phyloP scores from a whole-genome alignment of 2,888 invertebrate species.

The Phytoseiulus persimilis region DNA sequence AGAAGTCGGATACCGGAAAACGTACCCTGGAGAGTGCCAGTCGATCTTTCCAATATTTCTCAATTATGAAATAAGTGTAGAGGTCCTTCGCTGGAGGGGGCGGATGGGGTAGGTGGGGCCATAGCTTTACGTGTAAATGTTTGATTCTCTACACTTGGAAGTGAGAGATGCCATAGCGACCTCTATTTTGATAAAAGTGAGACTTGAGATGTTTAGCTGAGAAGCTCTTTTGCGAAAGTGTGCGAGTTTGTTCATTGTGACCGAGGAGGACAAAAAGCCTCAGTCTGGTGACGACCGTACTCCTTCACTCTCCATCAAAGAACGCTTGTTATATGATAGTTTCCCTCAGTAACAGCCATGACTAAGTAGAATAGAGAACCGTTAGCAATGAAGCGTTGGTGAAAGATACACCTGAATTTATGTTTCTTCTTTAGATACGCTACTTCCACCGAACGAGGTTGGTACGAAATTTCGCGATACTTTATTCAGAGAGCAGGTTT shows the following conservation, averaged over 20 bases:
- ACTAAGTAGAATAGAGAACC: not conserved
- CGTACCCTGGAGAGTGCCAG: not conserved
- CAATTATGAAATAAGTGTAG: not conserved
- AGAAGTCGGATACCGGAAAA: no score
- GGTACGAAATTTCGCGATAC: no score
- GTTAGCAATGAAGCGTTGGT: not conserved
- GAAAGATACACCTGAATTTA: not conserved
- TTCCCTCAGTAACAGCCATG: not conserved
- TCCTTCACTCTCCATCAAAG: not conserved
- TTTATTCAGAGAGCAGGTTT: no score
- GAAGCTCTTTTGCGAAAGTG: not conserved
- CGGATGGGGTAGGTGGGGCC: not conserved
- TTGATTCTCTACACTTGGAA: not conserved
- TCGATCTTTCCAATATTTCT: not conserved
- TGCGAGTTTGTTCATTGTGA: not conserved
- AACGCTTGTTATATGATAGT: not conserved
- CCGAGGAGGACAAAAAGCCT: not conserved
- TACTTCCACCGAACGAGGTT: no score
- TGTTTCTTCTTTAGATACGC: not conserved
- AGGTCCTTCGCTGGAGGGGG: not conserved
- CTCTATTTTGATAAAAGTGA: not conserved
- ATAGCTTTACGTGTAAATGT: not conserved
- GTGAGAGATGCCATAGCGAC: not conserved
- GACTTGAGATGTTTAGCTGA: not conserved
- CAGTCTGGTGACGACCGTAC: not conserved